Base-by-base conservation (phyloP, 2,797 vertebrate genomes). In the Pseudochirops corinnae region DNA sequence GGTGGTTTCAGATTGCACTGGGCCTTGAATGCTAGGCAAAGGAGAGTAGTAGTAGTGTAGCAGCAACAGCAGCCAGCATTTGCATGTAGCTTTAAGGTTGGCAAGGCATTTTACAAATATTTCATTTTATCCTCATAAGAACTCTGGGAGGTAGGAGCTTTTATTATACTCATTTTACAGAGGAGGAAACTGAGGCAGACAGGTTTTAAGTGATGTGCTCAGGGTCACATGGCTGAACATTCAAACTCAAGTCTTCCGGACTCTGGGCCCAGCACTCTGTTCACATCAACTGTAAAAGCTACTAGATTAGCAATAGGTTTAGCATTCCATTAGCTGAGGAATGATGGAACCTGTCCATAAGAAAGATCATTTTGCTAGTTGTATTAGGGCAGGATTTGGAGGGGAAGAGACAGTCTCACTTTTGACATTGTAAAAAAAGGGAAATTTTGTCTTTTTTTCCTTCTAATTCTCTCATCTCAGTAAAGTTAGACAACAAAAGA, bases 401-500 rank as follows among this genome's bases (percentile, higher is more conserved):
- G 21, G 31, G 0, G 7, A 92, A 6, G 53, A 56, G 18, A 62
- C 95, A 91, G 92, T 57, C 92, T 52, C 56, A 90, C 96, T 97
- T 97, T 58, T 95, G 92, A 96, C 96, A 95, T 90, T 90, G 92
- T 95, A 95, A n/a, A 87, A 98, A 87, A 98, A 90, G 92, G 92
- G 50, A 92, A 33, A 55, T 60, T 95, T 97, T 60, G 55, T 96
- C 52, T 94, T 96, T 91, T 55, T 94, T 97, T 96, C n/a, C 93
- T 93, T 58, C 62, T 96, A 97, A 93, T n/a, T 96, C 12, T 28
- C 96, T 96, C n/a, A 31, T 97, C 92, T 31, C 0, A 82, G 94
- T 95, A 96, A 98, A 98, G 98, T 93, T 96, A 95, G 95, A 97
- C 96, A 95, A 96, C 0, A 0, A 90, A 94, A 94, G 93, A 94